These are phyloP conservation scores for Fistularia commersonii DNA, from an alignment of 2,797 vertebrate genomes.

Conservation along the genomic window DNA sequence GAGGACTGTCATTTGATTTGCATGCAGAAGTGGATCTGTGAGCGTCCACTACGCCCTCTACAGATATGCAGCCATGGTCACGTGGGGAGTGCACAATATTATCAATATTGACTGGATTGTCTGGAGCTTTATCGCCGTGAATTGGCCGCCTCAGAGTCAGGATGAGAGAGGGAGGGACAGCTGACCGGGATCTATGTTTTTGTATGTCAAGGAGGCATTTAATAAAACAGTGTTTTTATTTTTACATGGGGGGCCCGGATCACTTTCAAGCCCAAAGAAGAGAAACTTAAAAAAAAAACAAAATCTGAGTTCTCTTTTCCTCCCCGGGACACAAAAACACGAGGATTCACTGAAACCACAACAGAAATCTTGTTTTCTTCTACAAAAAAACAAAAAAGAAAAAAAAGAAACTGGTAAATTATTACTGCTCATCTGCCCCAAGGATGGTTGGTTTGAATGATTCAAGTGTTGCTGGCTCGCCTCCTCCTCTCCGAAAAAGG, in stretches of 20 bases:
- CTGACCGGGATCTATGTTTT: conserved; percentile 3
- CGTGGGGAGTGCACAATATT: too few relatives aligned
- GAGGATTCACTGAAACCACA: conserved; percentile 20
- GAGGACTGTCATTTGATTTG: too few relatives aligned
- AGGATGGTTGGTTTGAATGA: conserved; percentile 36
- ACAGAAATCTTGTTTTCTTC: conserved; percentile 28
- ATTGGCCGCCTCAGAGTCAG: background rate
- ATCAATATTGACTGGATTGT: too few relatives aligned
- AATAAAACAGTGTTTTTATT: background rate
- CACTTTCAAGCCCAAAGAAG: conserved; percentile 8
- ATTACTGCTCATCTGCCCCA: conserved; percentile 35
- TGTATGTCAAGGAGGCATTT: background rate
- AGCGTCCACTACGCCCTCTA: too few relatives aligned
- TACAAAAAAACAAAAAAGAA: too few relatives aligned
- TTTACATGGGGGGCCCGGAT: conserved; percentile 6
- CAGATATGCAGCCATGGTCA: too few relatives aligned
- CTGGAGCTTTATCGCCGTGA: too few relatives aligned
- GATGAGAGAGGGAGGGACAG: background rate
- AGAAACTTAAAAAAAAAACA: too few relatives aligned
- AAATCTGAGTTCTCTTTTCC: conserved; percentile 21
- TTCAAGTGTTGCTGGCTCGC: conserved; percentile 28
- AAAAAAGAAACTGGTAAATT: conserved; percentile 38
- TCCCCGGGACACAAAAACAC: conserved; percentile 15
- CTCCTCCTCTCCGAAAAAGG: conserved; percentile 18
- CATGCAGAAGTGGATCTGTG: too few relatives aligned